These are phyloP conservation scores for Polia nebulosa DNA, from an alignment of 2,888 invertebrate species.

Conservation along the genomic window DNA sequence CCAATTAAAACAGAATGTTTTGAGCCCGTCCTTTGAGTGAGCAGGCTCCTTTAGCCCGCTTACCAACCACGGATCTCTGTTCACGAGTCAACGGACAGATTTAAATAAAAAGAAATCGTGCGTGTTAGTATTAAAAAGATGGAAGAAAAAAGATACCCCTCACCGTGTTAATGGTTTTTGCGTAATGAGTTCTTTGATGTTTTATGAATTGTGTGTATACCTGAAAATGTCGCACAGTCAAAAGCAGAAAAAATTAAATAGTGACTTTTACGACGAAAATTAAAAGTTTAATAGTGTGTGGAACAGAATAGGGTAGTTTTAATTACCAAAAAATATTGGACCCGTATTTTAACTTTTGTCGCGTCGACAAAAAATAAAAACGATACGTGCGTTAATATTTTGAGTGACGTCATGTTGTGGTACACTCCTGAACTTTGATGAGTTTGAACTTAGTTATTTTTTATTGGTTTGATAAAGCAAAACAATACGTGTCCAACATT, in stretches of 20 bases:
- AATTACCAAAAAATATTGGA: too few relatives aligned
- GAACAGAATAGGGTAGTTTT: too few relatives aligned
- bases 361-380: too few relatives aligned
- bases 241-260: slow-evolving; percentile 11
- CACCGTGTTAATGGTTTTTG: slow-evolving; percentile 63
- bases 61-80: slow-evolving; percentile 71
- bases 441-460: too few relatives aligned
- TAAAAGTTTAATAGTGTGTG: neutral
- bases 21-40: slow-evolving; percentile 81
- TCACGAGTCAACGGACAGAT: slow-evolving; percentile 68
- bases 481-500: too few relatives aligned
- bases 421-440: too few relatives aligned
- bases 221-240: slow-evolving; percentile 37
- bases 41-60: slow-evolving; percentile 75
- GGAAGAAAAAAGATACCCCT: slow-evolving; percentile 64
- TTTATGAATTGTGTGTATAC: slow-evolving; percentile 36
- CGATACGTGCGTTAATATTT: too few relatives aligned
- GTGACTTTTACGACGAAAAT: slow-evolving; percentile 1
- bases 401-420: too few relatives aligned
- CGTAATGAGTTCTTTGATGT: slow-evolving; percentile 55
- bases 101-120: slow-evolving; percentile 68
- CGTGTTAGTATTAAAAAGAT: slow-evolving; percentile 75
- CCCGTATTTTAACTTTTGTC: too few relatives aligned
- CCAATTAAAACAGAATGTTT: slow-evolving; percentile 88
- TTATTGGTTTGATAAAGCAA: too few relatives aligned